These are phyloP conservation scores for Eledona agricola DNA, from an alignment of 2,888 invertebrate genomes.

Conservation along the genomic window DNA sequence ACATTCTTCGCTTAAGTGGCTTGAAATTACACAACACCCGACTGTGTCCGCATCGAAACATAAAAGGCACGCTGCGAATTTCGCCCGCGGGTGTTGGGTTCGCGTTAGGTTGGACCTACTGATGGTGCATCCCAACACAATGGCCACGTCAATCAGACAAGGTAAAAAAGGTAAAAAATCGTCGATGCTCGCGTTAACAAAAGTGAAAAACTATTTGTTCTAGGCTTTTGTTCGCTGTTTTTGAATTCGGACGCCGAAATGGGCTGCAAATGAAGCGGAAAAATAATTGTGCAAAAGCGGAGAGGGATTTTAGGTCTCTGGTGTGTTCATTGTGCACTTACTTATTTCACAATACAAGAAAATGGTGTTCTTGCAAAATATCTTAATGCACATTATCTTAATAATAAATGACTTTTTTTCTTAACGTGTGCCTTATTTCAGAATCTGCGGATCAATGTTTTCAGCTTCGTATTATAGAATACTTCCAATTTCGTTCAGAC, in stretches of 20 bases:
- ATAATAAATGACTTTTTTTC: too few species aligned
- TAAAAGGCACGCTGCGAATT: constrained; percentile 14
- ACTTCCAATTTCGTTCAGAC: too few species aligned
- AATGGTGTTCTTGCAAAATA: too few species aligned
- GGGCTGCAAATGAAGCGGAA: constrained; percentile 16
- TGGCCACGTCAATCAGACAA: constrained; percentile 9
- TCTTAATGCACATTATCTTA: too few species aligned
- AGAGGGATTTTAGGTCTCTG: too few species aligned
- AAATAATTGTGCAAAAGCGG: constrained; percentile 10
- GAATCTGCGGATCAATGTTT: too few species aligned
- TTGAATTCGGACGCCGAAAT: constrained; percentile 8
- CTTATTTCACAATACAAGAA: too few species aligned
- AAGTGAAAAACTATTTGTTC: constrained; percentile 18
- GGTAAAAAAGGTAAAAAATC: too few species aligned
- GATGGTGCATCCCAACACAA: constrained; percentile 8
- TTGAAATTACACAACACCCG: constrained; percentile 17
- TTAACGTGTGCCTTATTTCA: too few species aligned
- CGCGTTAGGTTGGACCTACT: neutral
- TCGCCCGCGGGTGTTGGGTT: constrained; percentile 1
- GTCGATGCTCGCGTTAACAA: constrained; percentile 11
- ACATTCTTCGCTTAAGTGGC: constrained; percentile 23
- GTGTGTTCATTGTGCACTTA: too few species aligned
- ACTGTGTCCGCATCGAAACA: constrained; percentile 15
- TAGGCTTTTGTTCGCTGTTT: constrained; percentile 9
- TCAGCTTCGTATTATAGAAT: too few species aligned